These are phyloP conservation scores for Heliconius congener DNA, from an alignment of 1,140 invertebrate genomes.

Conservation along the genomic window DNA sequence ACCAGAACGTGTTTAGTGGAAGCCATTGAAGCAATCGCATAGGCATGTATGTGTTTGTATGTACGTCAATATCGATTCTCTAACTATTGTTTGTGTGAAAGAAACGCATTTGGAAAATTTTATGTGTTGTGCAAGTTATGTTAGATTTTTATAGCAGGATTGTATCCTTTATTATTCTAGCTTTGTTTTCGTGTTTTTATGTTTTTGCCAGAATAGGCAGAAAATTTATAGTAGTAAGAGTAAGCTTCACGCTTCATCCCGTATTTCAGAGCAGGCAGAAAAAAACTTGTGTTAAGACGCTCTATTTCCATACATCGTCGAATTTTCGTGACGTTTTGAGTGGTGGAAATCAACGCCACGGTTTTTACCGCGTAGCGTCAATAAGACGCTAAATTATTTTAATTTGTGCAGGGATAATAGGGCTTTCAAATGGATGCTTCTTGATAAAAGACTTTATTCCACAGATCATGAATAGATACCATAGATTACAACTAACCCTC, in stretches of 20 bases:
- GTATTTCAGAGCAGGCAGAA: no score
- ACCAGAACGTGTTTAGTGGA: background rate
- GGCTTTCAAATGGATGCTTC: no score
- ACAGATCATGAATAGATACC: no score
- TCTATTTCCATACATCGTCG: no score
- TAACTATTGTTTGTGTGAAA: background rate
- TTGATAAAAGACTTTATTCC: no score
- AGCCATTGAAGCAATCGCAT: background rate
- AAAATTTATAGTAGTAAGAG: background rate
- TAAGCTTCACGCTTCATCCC: background rate
- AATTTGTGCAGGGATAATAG: no score
- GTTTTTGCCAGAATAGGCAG: background rate
- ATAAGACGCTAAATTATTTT: no score
- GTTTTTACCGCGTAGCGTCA: no score
- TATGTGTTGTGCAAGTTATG: background rate
- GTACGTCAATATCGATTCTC: background rate
- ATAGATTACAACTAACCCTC: slow-evolving; percentile 4
- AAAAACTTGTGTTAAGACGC: no score
- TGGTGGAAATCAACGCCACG: no score
- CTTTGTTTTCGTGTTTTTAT: background rate
- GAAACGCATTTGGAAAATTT: slow-evolving; percentile 1
- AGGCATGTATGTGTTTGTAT: background rate
- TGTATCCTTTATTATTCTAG: background rate
- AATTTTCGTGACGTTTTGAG: no score
- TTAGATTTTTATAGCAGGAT: background rate